phyloP scores from a whole-genome alignment of 2,888 invertebrate species.

The Troglohyphantes excavatus region DNA sequence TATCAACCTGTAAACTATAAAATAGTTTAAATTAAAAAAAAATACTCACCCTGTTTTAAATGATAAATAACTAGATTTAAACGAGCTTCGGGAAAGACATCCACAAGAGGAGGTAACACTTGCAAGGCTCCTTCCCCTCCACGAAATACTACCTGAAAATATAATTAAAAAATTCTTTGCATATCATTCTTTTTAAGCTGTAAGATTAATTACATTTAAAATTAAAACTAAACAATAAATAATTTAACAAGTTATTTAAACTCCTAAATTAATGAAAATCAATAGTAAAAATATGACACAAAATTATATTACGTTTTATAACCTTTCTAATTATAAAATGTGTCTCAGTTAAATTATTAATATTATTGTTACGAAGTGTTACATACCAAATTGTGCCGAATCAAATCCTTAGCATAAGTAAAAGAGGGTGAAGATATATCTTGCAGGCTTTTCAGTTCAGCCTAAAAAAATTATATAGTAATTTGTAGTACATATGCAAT shows the following conservation, averaged over 20 bases:
- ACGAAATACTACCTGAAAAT: constrained; percentile 90
- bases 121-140: constrained; percentile 97
- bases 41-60: constrained; percentile 87
- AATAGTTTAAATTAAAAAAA: neutral
- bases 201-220: no score
- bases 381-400: constrained; percentile 91
- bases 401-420: constrained; percentile 93
- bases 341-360: no score
- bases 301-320: no score
- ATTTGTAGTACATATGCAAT: no score
- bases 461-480: constrained; percentile 83
- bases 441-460: constrained; percentile 90
- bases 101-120: constrained; percentile 93
- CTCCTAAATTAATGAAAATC: no score
- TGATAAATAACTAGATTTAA: constrained; percentile 97
- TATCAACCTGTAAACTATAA: neutral
- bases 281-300: no score
- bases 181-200: no score
- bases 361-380: neutral
- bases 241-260: no score
- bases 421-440: constrained; percentile 87
- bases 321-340: no score
- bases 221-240: no score
- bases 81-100: constrained; percentile 97
- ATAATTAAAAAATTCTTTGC: neutral